A percentile compares a stretch with the other conserved stretches of the same genome.
Evolutionary conservation across 2,888 invertebrate species (phyloP).

Genomic region (Leptothorax acervorum): DNA sequence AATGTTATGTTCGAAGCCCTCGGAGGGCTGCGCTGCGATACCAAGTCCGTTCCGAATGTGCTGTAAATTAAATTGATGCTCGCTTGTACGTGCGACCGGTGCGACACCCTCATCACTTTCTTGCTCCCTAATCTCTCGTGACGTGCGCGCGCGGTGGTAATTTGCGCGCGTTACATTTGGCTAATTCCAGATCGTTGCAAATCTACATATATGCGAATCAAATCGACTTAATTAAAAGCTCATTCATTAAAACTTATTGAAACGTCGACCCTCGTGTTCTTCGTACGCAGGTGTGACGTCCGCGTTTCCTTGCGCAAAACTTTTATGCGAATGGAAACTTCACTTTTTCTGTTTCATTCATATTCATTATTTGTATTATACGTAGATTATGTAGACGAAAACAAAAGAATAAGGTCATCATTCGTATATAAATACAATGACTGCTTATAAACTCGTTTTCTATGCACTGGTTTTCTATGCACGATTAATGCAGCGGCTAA

Average conservation of each 20-base stretch:
- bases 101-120: conserved; percentile 33
- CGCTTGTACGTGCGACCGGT: conserved; percentile 11
- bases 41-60: conserved; percentile 31
- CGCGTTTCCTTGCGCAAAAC: not conserved
- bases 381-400: not conserved
- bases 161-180: conserved; percentile 38
- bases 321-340: not conserved
- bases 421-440: not conserved
- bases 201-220: not conserved
- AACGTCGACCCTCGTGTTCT: not conserved
- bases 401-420: not conserved
- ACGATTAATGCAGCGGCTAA: not conserved
- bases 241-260: conserved; percentile 19
- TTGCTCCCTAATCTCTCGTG: conserved; percentile 44
- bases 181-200: conserved; percentile 21
- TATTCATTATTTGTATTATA: not conserved
- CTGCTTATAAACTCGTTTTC: not conserved
- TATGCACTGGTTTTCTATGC: not conserved
- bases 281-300: not conserved
- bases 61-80: conserved; percentile 55
- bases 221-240: conserved; percentile 20
- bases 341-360: not conserved
- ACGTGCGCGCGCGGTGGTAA: conserved; percentile 23
- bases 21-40: conserved; percentile 43
- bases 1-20: conserved; percentile 55